phyloP scores from a whole-genome alignment of 2,113 vertebrate genomes.

The Psittacara wagleri region DNA sequence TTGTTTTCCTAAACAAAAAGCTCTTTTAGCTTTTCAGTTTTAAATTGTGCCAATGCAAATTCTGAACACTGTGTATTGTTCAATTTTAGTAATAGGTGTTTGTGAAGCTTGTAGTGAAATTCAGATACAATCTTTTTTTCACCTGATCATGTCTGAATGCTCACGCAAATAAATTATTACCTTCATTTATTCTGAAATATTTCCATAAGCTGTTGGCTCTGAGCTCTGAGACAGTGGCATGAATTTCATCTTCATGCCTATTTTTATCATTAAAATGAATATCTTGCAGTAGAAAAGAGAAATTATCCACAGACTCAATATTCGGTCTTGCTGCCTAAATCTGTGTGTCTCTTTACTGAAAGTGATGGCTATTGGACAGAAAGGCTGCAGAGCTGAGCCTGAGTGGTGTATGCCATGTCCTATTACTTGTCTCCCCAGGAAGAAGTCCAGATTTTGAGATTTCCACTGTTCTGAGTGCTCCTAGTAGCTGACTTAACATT shows the following conservation, averaged over 20 bases:
- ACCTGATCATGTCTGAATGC: slow-evolving; percentile 43
- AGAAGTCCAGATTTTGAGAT: neutral
- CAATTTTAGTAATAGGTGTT: neutral
- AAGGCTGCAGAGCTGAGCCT: neutral
- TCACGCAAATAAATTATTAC: slow-evolving; percentile 61
- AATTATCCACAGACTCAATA: neutral
- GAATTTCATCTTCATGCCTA: neutral
- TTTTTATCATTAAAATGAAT: neutral
- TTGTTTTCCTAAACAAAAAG: neutral
- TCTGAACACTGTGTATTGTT: neutral
- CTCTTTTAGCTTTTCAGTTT: slow-evolving; percentile 17
- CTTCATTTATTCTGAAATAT: slow-evolving; percentile 27
- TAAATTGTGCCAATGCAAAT: slow-evolving; percentile 51
- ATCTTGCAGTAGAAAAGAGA: neutral
- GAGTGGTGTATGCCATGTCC: too few species aligned
- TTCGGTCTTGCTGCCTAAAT: neutral
- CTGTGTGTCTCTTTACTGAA: neutral
- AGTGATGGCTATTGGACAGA: neutral
- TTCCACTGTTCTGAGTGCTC: neutral
- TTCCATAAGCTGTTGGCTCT: slow-evolving; percentile 28
- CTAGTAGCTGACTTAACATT: neutral
- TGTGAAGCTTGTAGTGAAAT: slow-evolving; percentile 34
- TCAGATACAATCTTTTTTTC: slow-evolving; percentile 3
- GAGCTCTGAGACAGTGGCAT: neutral
- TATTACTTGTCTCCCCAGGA: neutral